Evolutionary conservation across 2,113 vertebrate genomes (phyloP).

Genomic region (Cheirogaleus medius): DNA sequence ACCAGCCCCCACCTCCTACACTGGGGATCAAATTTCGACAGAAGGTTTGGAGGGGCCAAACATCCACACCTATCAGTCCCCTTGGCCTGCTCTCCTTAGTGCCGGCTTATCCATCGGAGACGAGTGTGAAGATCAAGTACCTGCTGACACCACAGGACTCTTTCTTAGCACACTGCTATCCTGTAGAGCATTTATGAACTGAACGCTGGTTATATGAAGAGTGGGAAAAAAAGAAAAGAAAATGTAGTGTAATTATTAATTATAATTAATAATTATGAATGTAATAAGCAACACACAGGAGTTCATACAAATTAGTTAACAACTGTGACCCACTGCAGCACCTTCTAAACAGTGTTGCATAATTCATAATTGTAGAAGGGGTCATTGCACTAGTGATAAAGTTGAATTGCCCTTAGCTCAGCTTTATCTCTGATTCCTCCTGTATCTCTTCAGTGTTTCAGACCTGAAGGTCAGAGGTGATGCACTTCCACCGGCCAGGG

Average conservation of each 20-base stretch:
- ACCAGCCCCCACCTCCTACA: too few species aligned
- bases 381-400: not conserved
- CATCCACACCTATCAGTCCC: too few species aligned
- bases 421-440: fast-evolving
- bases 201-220: not conserved
- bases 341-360: not conserved
- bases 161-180: not conserved
- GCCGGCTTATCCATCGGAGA: not conserved
- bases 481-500: not conserved
- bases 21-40: too few species aligned
- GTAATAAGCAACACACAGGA: not conserved
- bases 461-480: not conserved
- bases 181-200: not conserved
- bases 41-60: too few species aligned
- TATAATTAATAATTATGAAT: not conserved
- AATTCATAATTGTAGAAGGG: not conserved
- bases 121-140: not conserved
- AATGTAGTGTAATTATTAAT: not conserved
- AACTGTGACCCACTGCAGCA: not conserved
- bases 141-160: not conserved
- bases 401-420: not conserved
- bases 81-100: not conserved
- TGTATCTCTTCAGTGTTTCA: not conserved
- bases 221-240: not conserved
- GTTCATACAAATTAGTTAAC: not conserved